Evolutionary conservation across 2,888 invertebrate genomes (phyloP), one percentile per base, ranked within the genome.

Genomic region (Heliconius aoede): DNA sequence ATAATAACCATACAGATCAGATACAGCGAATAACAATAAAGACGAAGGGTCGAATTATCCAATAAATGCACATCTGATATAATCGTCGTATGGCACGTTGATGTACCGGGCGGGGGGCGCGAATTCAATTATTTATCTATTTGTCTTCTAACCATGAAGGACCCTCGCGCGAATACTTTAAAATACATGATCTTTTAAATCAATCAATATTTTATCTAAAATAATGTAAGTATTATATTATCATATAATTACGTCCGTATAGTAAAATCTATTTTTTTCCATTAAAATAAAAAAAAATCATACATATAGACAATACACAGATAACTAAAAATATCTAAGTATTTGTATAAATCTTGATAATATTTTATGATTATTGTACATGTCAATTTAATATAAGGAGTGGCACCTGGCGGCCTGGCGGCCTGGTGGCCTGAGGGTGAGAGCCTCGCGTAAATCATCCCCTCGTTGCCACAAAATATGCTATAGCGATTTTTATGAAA

Each of bases 31-130:
- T 82, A 82, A 88, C 89, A 89, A 89, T 90, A 90, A 90, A 89
- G 76, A 89, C 84, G 76, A 84, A 85, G 89, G 88, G 87, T 91
- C 88, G 87, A 91, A 89, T 92, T 91, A 92, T 89, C 85, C 82
- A 84, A 85, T 89, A 89, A 89, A 88, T 82, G 83, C 84, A 82
- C 90, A 88, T 89, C 88, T 89, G 90, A 89, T 89, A 88, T 86
- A 83, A 85, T 86, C 87, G 87, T 85, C 81, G 80, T 81, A 83
- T 84, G 77, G 80, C 76, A 79, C 80, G 81, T 82, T 80, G 81
- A 81, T 81, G 79, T 76, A 79, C 78, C 78, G 82, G 81, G 81
- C 79, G 81, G 81, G 82, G 83, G 82, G 83, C 84, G 84, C 82
- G 79, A 86, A 86, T 86, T 86, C 85, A 87, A 90, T 89, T 87